Conservation (phyloP, 92 coral and sea anemone genomes). For the Epizoanthus ramosus region DNA sequence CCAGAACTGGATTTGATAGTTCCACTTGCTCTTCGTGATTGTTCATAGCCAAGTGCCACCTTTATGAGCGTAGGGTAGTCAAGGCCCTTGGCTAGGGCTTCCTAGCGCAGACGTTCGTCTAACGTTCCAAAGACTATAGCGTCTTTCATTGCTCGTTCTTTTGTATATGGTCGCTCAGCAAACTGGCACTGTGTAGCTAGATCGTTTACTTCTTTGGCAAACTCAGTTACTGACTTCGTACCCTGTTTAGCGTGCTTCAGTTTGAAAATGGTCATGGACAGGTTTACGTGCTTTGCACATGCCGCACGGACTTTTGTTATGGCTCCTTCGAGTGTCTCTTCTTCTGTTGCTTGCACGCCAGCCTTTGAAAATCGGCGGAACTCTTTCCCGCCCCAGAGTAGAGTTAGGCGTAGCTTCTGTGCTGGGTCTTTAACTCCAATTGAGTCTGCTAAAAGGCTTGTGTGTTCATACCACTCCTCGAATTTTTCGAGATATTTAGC, state of each 20-base stretch:
- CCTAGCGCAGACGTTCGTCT: constrained; percentile 22
- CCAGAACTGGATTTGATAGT: not conserved
- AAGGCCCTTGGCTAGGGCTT: constrained; percentile 18
- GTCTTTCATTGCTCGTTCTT: constrained; percentile 22
- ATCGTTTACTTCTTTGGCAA: constrained; percentile 20
- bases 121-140: constrained; percentile 29
- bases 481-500: not conserved
- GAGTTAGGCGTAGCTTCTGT: constrained; percentile 18
- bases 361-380: not conserved
- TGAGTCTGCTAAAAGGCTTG: not conserved
- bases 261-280: constrained; percentile 39
- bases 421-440: not conserved
- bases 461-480: not conserved
- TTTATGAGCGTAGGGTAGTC: constrained; percentile 4
- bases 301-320: constrained; percentile 10
- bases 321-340: constrained; percentile 12
- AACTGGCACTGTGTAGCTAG: constrained; percentile 39
- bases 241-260: constrained; percentile 38
- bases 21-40: constrained; percentile 29
- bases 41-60: constrained; percentile 25
- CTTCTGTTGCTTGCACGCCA: too few species aligned
- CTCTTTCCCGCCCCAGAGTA: constrained; percentile 30
- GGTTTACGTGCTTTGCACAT: constrained; percentile 32
- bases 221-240: constrained; percentile 23
- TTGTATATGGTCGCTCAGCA: constrained; percentile 16